Evolutionary conservation across 2,797 vertebrate genomes (phyloP).

Genomic region (Adrianichthys oophorus): DNA sequence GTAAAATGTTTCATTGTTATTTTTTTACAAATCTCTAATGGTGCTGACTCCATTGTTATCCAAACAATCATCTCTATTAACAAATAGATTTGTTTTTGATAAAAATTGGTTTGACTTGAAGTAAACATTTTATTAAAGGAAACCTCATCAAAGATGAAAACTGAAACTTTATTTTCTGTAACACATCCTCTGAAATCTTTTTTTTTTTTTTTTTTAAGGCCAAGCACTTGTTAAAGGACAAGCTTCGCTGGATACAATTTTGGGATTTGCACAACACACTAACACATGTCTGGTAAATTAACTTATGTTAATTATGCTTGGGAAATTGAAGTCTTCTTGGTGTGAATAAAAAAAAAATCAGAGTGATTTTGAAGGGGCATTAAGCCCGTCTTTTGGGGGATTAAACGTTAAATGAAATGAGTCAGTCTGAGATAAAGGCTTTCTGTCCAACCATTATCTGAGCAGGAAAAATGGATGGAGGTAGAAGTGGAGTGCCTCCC

Average conservation of each 20-base stretch:
- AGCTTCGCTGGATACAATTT: conserved; percentile 6
- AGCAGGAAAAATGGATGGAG: conserved; percentile 8
- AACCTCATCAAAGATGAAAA: conserved; percentile 2
- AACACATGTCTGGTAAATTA: conserved; percentile 21
- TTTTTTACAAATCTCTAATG: too few relatives aligned
- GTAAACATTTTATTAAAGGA: too few relatives aligned
- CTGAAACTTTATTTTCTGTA: neutral
- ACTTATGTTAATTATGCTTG: conserved; percentile 17
- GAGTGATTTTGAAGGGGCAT: conserved; percentile 16
- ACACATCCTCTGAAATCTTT: neutral
- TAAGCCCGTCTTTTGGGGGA: conserved; percentile 24
- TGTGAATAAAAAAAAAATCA: conserved; percentile 24
- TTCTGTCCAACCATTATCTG: neutral
- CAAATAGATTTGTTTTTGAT: too few relatives aligned
- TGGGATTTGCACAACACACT: conserved; percentile 1
- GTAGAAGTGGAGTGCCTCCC: conserved; percentile 44
- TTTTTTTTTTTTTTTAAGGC: neutral
- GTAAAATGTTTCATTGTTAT: too few relatives aligned
- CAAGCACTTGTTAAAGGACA: conserved; percentile 3
- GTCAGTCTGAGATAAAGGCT: conserved; percentile 10
- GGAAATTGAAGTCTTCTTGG: conserved; percentile 12
- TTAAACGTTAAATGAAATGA: conserved; percentile 30
- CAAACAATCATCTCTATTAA: too few relatives aligned
- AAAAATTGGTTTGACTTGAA: too few relatives aligned
- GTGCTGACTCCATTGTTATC: too few relatives aligned